Evolutionary conservation across 2,113 vertebrate genomes (phyloP).

Genomic region (Microcebus tavaratra): DNA sequence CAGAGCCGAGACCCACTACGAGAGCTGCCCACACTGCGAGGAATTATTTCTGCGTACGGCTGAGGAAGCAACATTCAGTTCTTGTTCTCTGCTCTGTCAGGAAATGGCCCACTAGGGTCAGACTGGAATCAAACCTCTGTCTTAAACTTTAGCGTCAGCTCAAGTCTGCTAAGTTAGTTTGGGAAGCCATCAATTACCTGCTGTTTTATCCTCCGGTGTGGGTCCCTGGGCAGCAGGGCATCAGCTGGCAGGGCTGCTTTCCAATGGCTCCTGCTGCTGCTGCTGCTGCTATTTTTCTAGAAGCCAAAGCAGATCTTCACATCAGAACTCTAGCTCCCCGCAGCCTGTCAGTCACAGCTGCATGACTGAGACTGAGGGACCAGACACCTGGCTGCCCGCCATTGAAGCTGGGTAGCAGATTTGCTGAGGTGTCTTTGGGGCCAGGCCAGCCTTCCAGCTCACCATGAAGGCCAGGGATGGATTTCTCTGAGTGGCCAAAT

Average conservation of each 20-base stretch:
- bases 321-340: slow-evolving; percentile 44
- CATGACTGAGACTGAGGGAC: slow-evolving; percentile 4
- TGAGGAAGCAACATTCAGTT: slow-evolving; percentile 18
- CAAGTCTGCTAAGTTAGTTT: slow-evolving; percentile 52
- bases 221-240: slow-evolving; percentile 28
- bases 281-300: slow-evolving; percentile 40
- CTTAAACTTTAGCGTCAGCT: slow-evolving; percentile 51
- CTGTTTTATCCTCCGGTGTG: slow-evolving; percentile 45
- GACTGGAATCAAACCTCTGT: slow-evolving; percentile 32
- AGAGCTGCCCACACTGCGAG: neutral
- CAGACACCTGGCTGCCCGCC: slow-evolving; percentile 67
- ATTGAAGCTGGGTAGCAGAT: slow-evolving; percentile 67
- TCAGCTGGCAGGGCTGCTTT: slow-evolving; percentile 53
- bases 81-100: slow-evolving; percentile 46
- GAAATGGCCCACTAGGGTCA: slow-evolving; percentile 30
- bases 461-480: slow-evolving; percentile 28
- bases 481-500: slow-evolving; percentile 54
- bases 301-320: slow-evolving; percentile 53
- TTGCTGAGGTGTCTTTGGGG: slow-evolving; percentile 72
- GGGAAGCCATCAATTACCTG: slow-evolving; percentile 67
- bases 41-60: neutral
- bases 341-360: slow-evolving; percentile 68
- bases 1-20: neutral
- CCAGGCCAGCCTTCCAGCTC: slow-evolving; percentile 61
- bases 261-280: slow-evolving; percentile 4